A percentile compares a stretch with the other conserved stretches of the same genome.
These are phyloP conservation scores for Synergus gifuensis DNA, from an alignment of 2,888 invertebrate genomes.

Conservation along the genomic window DNA sequence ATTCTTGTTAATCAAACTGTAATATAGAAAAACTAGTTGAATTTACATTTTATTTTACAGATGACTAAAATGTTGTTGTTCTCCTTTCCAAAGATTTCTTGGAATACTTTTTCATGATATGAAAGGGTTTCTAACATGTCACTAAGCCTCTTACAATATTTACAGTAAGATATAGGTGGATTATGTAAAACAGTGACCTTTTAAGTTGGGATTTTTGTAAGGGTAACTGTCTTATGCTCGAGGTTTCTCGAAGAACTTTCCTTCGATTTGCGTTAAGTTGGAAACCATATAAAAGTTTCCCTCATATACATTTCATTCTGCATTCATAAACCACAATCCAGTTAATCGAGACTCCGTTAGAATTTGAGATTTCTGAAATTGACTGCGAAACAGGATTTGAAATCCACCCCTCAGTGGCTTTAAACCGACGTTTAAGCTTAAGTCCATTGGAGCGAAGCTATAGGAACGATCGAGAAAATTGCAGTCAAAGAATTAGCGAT, in stretches of 20 bases:
- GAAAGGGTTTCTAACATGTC: background rate
- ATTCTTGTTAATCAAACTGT: background rate
- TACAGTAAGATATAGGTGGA: background rate
- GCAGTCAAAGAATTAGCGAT: constrained; percentile 58
- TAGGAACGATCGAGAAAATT: constrained; percentile 39
- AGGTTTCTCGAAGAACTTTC: background rate
- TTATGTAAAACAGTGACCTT: constrained; percentile 1
- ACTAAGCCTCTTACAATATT: constrained; percentile 1
- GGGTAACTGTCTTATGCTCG: background rate
- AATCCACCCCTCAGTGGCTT: constrained; percentile 21
- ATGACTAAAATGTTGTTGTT: too few species aligned
- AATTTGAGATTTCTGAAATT: constrained; percentile 65
- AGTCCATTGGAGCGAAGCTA: background rate
- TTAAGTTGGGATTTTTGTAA: background rate
- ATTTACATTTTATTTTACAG: too few species aligned
- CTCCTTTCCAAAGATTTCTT: background rate
- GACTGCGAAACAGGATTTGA: constrained; percentile 55
- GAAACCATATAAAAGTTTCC: background rate
- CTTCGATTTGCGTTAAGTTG: constrained; percentile 2
- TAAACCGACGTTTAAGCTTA: constrained; percentile 29
- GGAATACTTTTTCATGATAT: background rate
- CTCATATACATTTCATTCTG: constrained; percentile 1
- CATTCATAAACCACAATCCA: constrained; percentile 52
- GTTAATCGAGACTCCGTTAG: constrained; percentile 63
- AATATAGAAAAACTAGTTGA: too few species aligned